Percentiles rank a stretch among this genome's conserved stretches.
Conservation (phyloP, 2,113 vertebrate species). For the Fregata magnificens region DNA sequence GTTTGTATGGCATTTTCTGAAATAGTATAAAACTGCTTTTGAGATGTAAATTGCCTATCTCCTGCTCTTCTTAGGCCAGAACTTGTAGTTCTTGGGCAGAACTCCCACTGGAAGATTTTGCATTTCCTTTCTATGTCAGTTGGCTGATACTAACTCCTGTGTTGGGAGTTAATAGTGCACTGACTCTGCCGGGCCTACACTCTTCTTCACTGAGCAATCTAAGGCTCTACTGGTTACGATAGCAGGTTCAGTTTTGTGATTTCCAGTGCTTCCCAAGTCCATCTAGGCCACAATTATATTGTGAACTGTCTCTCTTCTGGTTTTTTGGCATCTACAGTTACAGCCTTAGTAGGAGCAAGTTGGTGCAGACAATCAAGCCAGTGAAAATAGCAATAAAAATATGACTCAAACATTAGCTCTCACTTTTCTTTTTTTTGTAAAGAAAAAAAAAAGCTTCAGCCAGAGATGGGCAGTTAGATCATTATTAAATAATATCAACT, state of each 20-base stretch:
- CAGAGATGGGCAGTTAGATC: not conserved
- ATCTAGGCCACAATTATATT: not conserved
- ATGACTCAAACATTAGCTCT: not conserved
- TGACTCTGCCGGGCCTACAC: not conserved
- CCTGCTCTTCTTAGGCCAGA: not conserved
- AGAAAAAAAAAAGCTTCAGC: not conserved
- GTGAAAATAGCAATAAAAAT: not conserved
- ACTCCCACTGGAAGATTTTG: not conserved
- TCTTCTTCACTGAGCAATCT: not conserved
- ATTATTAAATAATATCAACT: not conserved
- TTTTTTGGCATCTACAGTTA: not conserved
- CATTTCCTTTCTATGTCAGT: not conserved
- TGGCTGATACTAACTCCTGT: not conserved
- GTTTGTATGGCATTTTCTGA: not conserved
- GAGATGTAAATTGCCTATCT: not conserved
- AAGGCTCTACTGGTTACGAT: not conserved
- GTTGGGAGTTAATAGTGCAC: not conserved
- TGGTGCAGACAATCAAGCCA: not conserved
- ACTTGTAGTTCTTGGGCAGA: not conserved
- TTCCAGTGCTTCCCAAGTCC: not conserved
- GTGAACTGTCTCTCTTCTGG: not conserved
- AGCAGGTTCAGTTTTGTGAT: not conserved
- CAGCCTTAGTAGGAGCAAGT: not conserved
- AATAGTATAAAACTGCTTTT: not conserved
- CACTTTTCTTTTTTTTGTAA: not conserved